These are phyloP conservation scores for Chloroclysta siterata DNA, from an alignment of 2,888 invertebrate species.

Conservation along the genomic window DNA sequence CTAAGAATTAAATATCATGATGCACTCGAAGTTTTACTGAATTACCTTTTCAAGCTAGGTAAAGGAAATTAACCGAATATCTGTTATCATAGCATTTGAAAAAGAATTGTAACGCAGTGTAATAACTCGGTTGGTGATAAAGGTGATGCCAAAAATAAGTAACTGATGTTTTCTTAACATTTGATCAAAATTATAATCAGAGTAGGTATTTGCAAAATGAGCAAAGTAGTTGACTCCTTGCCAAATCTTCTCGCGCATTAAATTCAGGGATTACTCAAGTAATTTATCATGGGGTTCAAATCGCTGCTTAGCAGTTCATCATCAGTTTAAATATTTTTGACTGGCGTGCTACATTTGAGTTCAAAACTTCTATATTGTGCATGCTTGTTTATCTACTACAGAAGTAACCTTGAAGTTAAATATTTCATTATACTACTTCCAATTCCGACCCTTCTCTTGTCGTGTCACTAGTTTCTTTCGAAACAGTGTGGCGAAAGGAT, in stretches of 20 bases:
- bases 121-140: conserved; percentile 4
- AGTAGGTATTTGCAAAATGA: conserved; percentile 3
- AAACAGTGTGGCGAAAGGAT: too few relatives aligned
- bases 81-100: neutral
- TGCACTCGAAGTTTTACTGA: conserved; percentile 64
- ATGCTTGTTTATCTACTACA: neutral
- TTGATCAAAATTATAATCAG: conserved; percentile 9
- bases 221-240: conserved; percentile 18
- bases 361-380: neutral
- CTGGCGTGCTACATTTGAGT: neutral
- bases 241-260: conserved; percentile 13
- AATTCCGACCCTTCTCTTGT: too few relatives aligned
- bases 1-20: conserved; percentile 74
- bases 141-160: conserved; percentile 15
- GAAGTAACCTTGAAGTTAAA: neutral
- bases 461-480: too few relatives aligned
- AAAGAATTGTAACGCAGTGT: neutral
- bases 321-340: conserved; percentile 25
- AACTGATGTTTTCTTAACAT: conserved; percentile 15
- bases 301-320: neutral
- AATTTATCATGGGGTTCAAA: conserved; percentile 4
- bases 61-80: conserved; percentile 7
- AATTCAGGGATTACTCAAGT: conserved; percentile 8
- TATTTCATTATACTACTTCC: too few relatives aligned
- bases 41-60: conserved; percentile 14